A percentile compares a stretch with the other conserved stretches of the same genome.
Conservation (phyloP, 2,888 invertebrate species). For the Unio delphinus region DNA sequence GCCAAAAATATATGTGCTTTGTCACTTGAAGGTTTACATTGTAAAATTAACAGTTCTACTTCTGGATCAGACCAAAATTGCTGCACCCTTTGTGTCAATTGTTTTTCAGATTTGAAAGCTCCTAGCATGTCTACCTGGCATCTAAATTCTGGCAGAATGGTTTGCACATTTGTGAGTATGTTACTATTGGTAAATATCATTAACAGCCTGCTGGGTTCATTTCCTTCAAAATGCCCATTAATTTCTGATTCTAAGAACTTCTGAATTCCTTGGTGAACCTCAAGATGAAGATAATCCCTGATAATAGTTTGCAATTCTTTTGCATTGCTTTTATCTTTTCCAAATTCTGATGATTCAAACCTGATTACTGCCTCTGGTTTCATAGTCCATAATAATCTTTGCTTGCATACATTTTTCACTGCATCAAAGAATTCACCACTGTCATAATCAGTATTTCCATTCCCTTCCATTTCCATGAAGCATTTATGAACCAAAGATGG, state of each 20-base stretch:
- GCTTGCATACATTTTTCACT: constrained; percentile 12
- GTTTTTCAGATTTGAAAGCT: constrained; percentile 48
- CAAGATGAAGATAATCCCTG: constrained; percentile 22
- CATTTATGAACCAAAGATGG: constrained; percentile 20
- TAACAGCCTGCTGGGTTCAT: constrained; percentile 8
- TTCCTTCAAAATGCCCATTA: too few relatives aligned
- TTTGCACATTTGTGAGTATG: constrained; percentile 20
- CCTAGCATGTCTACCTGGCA: constrained; percentile 36
- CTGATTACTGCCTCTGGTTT: constrained; percentile 37
- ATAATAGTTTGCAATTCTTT: not conserved
- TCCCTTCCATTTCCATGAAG: too few relatives aligned
- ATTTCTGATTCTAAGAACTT: constrained; percentile 8
- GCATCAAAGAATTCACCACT: not conserved
- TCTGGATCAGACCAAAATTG: constrained; percentile 30
- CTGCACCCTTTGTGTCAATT: constrained; percentile 24
- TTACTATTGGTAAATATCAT: constrained; percentile 43
- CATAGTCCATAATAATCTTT: constrained; percentile 23
- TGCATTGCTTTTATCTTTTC: constrained; percentile 1
- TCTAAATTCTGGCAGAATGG: not conserved
- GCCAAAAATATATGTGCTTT: too few relatives aligned
- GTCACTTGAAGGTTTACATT: constrained; percentile 39
- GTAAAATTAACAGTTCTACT: constrained; percentile 25
- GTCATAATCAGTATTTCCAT: not conserved
- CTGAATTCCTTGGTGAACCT: constrained; percentile 36
- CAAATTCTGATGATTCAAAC: constrained; percentile 5